Conservation (phyloP, 2,797 vertebrate genomes). For the Lagorchestes hirsutus region DNA sequence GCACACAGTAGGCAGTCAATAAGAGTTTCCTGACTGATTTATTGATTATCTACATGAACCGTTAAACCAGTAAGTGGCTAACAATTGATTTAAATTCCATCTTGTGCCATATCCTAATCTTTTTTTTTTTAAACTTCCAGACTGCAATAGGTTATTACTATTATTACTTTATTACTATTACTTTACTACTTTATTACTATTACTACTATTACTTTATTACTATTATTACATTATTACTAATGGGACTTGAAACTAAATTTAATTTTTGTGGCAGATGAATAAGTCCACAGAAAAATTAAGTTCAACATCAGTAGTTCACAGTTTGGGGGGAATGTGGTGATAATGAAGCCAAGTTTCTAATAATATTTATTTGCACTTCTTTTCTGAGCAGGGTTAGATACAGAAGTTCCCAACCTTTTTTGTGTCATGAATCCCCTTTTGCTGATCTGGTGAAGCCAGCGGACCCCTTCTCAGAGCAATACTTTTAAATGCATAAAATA, state of each 20-base stretch:
- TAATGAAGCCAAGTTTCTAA: background rate
- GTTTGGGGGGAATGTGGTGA: background rate
- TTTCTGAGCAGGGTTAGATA: background rate
- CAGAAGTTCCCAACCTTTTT: background rate
- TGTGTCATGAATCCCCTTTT: background rate
- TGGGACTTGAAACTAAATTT: constrained; percentile 19
- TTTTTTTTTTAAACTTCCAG: constrained; percentile 16
- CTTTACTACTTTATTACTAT: too few relatives aligned
- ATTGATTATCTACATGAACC: constrained; percentile 39
- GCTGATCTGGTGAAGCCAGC: background rate
- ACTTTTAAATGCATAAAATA: background rate
- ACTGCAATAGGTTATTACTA: background rate
- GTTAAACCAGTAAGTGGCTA: constrained; percentile 10
- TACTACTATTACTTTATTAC: too few relatives aligned
- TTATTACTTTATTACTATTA: too few relatives aligned
- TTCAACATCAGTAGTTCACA: background rate
- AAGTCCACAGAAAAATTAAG: background rate
- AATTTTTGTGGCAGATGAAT: constrained; percentile 27
- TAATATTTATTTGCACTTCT: background rate
- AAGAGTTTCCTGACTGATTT: constrained; percentile 41
- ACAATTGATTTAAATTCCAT: background rate
- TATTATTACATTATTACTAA: too few relatives aligned
- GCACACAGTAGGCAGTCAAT: background rate
- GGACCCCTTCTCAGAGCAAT: background rate
- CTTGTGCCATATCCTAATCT: background rate